A percentile compares a stretch with the other conserved stretches of the same genome.
Conservation (phyloP, 2,888 invertebrate species). For the Dicyrtoma fusca region DNA sequence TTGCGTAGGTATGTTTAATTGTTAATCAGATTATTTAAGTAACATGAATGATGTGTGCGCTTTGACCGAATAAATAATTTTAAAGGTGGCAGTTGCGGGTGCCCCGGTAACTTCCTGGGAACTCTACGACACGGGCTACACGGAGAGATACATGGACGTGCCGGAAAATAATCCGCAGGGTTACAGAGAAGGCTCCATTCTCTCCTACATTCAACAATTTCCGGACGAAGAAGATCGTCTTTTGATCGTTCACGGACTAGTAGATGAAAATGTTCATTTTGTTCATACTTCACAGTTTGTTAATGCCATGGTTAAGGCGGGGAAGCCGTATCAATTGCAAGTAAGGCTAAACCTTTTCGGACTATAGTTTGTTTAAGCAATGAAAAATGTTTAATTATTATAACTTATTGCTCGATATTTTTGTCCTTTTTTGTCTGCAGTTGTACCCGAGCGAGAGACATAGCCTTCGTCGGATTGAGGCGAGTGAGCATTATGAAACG, state of each 20-base stretch:
- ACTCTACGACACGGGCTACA: constrained; percentile 97
- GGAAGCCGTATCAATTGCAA: constrained; percentile 94
- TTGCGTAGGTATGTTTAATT: no score
- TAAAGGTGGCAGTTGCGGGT: constrained; percentile 82
- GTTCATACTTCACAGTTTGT: constrained; percentile 91
- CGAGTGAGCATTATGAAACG: constrained; percentile 96
- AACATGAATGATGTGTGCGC: no score
- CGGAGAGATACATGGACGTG: constrained; percentile 94
- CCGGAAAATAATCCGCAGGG: constrained; percentile 74
- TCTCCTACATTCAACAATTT: constrained; percentile 81
- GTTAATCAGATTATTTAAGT: no score
- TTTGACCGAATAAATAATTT: no score
- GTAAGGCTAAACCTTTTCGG: constrained; percentile 60
- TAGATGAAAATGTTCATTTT: constrained; percentile 99
- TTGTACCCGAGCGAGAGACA: constrained; percentile 97
- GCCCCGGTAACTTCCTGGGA: constrained; percentile 98
- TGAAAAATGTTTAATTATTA: background rate
- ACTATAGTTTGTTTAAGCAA: background rate
- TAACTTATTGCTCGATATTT: background rate
- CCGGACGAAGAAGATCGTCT: constrained; percentile 84
- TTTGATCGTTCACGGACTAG: constrained; percentile 93
- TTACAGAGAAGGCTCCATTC: constrained; percentile 81
- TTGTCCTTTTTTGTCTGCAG: constrained; percentile 58
- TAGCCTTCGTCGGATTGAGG: constrained; percentile 88
- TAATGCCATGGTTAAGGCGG: constrained; percentile 84